These are phyloP conservation scores for Triops cancriformis DNA, from an alignment of 1,140 invertebrate genomes.

Conservation along the genomic window DNA sequence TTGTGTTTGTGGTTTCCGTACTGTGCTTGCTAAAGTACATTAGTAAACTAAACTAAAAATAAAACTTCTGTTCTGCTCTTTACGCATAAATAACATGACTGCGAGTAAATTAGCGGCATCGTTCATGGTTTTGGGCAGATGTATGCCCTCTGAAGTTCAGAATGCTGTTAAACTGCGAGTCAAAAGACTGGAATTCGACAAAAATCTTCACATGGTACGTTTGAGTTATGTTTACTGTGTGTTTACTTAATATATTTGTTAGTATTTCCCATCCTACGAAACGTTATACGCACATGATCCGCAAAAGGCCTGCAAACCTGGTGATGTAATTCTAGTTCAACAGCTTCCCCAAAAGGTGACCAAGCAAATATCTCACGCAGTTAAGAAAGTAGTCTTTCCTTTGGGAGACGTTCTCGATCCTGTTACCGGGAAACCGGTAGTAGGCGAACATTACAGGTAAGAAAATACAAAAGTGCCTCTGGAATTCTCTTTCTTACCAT, in stretches of 20 bases:
- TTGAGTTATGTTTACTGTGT: slow-evolving; percentile 29
- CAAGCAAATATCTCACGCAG: slow-evolving; percentile 63
- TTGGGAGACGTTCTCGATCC: slow-evolving; percentile 74
- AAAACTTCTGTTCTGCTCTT: neutral
- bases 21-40: neutral
- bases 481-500: no score
- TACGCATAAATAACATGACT: neutral
- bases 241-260: slow-evolving; percentile 38
- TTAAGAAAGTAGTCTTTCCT: slow-evolving; percentile 68
- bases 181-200: slow-evolving; percentile 57
- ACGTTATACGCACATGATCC: slow-evolving; percentile 68
- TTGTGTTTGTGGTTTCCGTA: neutral
- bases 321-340: slow-evolving; percentile 70
- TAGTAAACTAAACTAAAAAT: neutral
- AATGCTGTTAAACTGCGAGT: slow-evolving; percentile 66
- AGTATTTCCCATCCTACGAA: slow-evolving; percentile 68
- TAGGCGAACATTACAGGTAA: slow-evolving; percentile 54
- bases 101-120: neutral
- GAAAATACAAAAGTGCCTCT: no score
- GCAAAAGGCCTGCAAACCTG: slow-evolving; percentile 61
- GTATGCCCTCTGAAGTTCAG: slow-evolving; percentile 59
- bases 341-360: slow-evolving; percentile 60
- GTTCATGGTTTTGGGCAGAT: slow-evolving; percentile 51
- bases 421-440: slow-evolving; percentile 67
- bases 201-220: slow-evolving; percentile 57